phyloP scores from a whole-genome alignment of 2,797 vertebrate species.

The Spinus pinus region DNA sequence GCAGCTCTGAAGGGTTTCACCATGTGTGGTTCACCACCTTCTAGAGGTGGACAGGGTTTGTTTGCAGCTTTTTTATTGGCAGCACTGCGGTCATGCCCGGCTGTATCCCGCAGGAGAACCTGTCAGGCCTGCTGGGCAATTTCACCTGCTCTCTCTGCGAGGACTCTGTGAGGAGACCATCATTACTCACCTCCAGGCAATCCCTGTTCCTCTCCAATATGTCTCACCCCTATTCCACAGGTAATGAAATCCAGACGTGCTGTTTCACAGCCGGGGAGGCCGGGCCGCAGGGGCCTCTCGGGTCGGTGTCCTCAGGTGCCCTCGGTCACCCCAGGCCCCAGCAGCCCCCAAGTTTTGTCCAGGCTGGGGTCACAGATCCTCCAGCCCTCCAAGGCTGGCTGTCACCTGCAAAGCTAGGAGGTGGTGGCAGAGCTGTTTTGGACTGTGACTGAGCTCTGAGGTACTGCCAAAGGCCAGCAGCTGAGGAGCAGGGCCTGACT shows the following conservation, averaged over 20 bases:
- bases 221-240: not conserved
- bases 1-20: not conserved
- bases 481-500: not conserved
- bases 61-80: not conserved
- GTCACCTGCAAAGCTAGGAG: not conserved
- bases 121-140: not conserved
- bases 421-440: not conserved
- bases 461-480: not conserved
- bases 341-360: not conserved
- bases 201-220: accelerated
- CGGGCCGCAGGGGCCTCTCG: not conserved
- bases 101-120: not conserved
- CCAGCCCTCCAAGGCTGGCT: not conserved
- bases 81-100: not conserved
- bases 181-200: not conserved
- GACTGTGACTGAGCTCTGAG: not conserved
- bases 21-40: not conserved
- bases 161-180: not conserved
- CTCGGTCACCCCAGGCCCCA: not conserved
- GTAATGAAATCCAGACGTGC: not conserved
- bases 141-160: not conserved
- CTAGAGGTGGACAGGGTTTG: not conserved
- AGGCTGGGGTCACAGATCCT: not conserved
- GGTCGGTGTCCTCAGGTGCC: not conserved
- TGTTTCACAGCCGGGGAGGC: not conserved